Conservation (phyloP, 2,888 invertebrate species). For the Caenorhabditis panamensis region DNA sequence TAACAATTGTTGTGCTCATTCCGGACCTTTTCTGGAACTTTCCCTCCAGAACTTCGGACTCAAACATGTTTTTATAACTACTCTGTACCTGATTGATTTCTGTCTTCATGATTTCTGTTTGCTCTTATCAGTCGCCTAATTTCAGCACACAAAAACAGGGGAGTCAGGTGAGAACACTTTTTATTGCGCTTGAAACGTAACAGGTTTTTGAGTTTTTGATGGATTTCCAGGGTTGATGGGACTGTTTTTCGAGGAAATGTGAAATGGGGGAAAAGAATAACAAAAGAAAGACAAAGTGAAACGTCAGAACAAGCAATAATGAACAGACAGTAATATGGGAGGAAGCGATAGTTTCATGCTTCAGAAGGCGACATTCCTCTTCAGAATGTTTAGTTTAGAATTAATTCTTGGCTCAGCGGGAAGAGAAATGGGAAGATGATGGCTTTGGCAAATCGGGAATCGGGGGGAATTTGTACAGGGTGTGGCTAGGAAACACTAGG, state of each 20-base stretch:
- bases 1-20: too few species aligned
- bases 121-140: not conserved
- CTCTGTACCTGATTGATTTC: too few species aligned
- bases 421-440: slow-evolving; percentile 38
- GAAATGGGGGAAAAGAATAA: not conserved
- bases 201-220: not conserved
- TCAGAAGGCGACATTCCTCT: not conserved
- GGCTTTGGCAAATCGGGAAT: slow-evolving; percentile 43
- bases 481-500: slow-evolving; percentile 7
- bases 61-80: too few species aligned
- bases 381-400: not conserved
- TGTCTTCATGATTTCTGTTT: too few species aligned
- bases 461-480: slow-evolving; percentile 29
- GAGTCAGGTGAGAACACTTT: slow-evolving; percentile 6
- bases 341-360: not conserved
- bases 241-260: slow-evolving; percentile 4
- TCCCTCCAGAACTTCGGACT: too few species aligned
- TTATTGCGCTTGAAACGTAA: slow-evolving; percentile 13
- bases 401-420: slow-evolving; percentile 9
- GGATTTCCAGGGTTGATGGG: not conserved
- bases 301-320: slow-evolving; percentile 6
- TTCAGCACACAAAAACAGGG: not conserved
- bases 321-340: not conserved
- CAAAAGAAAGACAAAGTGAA: slow-evolving; percentile 12
- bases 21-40: too few species aligned